These are phyloP conservation scores for Trichonephila inaurata DNA, from an alignment of 1,140 invertebrate species.

Conservation along the genomic window DNA sequence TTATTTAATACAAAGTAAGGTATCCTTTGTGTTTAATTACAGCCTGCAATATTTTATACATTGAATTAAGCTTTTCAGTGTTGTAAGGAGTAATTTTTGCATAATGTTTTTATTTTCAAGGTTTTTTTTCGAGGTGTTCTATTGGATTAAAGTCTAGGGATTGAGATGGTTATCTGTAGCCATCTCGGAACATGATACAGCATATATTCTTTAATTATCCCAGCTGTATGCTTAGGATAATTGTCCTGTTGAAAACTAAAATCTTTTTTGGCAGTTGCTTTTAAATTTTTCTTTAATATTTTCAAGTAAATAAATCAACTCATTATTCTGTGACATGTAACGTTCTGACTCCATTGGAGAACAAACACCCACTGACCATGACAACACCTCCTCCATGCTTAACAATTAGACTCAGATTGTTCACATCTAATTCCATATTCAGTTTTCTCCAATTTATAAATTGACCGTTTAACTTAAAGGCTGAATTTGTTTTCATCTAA, in stretches of 20 bases:
- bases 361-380: not conserved
- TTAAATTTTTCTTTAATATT: not conserved
- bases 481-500: not conserved
- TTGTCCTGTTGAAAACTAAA: not conserved
- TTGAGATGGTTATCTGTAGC: not conserved
- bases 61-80: not conserved
- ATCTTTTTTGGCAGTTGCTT: not conserved
- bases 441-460: not conserved
- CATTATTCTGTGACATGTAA: not conserved
- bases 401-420: not conserved
- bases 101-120: not conserved
- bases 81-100: not conserved
- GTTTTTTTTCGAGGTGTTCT: not conserved
- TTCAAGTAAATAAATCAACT: not conserved
- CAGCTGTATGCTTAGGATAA: not conserved
- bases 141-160: not conserved
- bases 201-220: not conserved
- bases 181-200: not conserved
- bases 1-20: not conserved
- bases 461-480: not conserved
- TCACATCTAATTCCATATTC: not conserved
- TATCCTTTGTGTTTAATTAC: not conserved
- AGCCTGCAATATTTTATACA: not conserved
- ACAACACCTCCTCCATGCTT: not conserved
- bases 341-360: too few relatives aligned